Evolutionary conservation across 2,113 vertebrate genomes (phyloP).

Genomic region (Ameiurus melas): DNA sequence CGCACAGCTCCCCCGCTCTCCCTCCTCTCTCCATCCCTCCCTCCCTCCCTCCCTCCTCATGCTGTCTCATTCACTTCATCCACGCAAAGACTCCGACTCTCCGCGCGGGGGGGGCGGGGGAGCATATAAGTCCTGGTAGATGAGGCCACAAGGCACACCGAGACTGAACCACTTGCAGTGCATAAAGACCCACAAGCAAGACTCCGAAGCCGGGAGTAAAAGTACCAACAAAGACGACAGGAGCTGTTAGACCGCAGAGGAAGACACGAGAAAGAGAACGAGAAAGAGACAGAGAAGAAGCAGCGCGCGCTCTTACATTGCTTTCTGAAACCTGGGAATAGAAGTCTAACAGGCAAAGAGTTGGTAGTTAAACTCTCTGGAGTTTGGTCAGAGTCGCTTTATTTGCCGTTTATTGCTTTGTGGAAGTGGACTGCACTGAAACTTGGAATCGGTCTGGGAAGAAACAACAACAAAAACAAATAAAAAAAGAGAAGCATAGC

Average conservation of each 20-base stretch:
- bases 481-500: background rate
- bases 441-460: constrained; percentile 66
- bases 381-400: constrained; percentile 78
- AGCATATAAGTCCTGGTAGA: constrained; percentile 66
- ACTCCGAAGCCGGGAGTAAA: constrained; percentile 84
- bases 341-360: constrained; percentile 53
- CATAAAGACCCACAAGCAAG: constrained; percentile 77
- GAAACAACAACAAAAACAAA: background rate
- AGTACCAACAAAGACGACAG: constrained; percentile 74
- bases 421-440: constrained; percentile 77
- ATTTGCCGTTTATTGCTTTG: constrained; percentile 70
- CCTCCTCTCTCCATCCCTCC: constrained; percentile 45
- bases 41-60: constrained; percentile 44
- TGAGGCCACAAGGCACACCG: constrained; percentile 73
- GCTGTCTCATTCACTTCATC: constrained; percentile 77
- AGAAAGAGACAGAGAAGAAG: constrained; percentile 59
- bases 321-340: constrained; percentile 50
- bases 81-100: constrained; percentile 70
- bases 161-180: constrained; percentile 76
- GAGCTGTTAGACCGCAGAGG: constrained; percentile 58
- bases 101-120: constrained; percentile 64
- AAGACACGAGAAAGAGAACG: constrained; percentile 40
- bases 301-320: constrained; percentile 48
- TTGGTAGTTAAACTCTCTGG: constrained; percentile 85
- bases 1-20: constrained; percentile 20